Conservation (phyloP, 2,888 invertebrate species). For the Alviniconcha strummeri region DNA sequence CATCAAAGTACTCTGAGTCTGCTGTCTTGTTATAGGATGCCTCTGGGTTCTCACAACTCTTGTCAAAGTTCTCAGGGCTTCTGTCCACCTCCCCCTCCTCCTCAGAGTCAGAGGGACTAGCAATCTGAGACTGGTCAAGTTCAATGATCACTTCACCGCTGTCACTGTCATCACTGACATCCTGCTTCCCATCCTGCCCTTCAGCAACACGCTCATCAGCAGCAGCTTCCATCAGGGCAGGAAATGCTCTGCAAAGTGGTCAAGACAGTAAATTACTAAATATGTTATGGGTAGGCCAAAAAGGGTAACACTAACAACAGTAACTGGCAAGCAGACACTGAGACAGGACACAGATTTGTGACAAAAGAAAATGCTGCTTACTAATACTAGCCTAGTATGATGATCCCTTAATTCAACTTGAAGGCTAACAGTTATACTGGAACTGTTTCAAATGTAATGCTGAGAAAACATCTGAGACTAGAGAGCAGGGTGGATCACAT, state of each 20-base stretch:
- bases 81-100: conserved; percentile 14
- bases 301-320: background rate
- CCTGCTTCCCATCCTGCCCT: conserved; percentile 22
- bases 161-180: conserved; percentile 32
- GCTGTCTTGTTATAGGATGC: conserved; percentile 8
- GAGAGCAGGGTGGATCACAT: no score
- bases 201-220: conserved; percentile 18
- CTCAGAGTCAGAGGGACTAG: conserved; percentile 34
- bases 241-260: background rate
- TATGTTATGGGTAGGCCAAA: background rate
- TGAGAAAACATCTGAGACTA: no score
- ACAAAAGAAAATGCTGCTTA: no score
- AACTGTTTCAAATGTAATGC: no score
- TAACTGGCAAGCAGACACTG: no score
- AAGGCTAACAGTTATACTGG: no score
- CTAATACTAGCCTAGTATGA: no score
- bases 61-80: background rate
- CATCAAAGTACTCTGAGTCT: conserved; percentile 18
- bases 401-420: no score
- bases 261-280: background rate
- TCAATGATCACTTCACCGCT: conserved; percentile 35
- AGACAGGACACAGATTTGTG: no score
- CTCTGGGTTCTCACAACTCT: background rate
- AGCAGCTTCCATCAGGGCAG: conserved; percentile 32
- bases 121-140: conserved; percentile 30